Percentiles rank a stretch among this genome's conserved stretches.
phyloP scores from a whole-genome alignment of 2,797 vertebrate genomes.

The Gallinago stenura region DNA sequence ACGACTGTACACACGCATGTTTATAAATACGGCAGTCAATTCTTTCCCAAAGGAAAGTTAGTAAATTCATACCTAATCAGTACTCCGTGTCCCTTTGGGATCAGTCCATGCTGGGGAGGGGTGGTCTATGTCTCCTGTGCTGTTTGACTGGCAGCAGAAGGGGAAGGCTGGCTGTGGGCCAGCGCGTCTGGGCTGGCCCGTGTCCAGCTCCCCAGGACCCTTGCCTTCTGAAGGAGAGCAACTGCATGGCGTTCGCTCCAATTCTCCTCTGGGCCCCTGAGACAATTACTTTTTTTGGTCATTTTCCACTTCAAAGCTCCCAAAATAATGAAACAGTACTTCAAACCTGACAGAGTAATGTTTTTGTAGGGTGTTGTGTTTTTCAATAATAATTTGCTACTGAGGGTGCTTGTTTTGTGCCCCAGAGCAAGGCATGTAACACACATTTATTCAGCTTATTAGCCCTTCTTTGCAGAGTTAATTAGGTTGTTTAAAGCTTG shows the following conservation, averaged over 20 bases:
- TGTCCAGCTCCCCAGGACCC: not conserved
- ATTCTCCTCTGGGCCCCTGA: not conserved
- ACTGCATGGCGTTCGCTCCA: not conserved
- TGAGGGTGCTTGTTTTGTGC: not conserved
- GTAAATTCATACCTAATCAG: not conserved
- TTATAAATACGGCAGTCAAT: not conserved
- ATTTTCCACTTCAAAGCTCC: slow-evolving; percentile 1
- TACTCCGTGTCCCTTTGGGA: not conserved
- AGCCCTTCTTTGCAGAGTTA: not conserved
- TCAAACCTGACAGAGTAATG: not conserved
- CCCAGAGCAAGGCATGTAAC: not conserved
- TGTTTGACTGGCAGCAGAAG: not conserved
- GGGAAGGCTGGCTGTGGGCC: not conserved
- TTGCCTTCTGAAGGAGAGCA: not conserved
- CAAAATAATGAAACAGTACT: slow-evolving; percentile 10
- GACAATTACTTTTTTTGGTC: not conserved
- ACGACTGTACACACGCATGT: accelerated
- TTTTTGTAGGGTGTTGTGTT: not conserved
- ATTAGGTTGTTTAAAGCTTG: not conserved
- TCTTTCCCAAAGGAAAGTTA: not conserved
- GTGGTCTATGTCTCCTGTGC: not conserved
- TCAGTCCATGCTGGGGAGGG: not conserved
- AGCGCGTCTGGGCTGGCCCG: not conserved
- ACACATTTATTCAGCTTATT: not conserved
- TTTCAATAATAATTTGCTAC: not conserved